Evolutionary conservation across 2,113 vertebrate genomes (phyloP).

Genomic region (Tupaia tana): DNA sequence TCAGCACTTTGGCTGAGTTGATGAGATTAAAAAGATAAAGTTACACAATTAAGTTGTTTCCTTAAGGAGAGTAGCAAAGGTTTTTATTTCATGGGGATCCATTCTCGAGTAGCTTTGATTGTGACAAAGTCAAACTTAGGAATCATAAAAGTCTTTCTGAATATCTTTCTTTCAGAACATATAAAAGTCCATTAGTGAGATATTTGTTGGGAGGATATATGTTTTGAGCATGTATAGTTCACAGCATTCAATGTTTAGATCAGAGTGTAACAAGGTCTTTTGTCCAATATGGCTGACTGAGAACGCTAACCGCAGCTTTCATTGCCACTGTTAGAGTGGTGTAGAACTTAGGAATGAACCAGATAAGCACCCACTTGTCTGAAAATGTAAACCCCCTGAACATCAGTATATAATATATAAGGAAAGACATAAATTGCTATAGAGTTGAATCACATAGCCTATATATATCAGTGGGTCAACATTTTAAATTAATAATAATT

Average conservation of each 20-base stretch:
- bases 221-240: neutral
- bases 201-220: neutral
- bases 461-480: neutral
- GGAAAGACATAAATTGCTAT: neutral
- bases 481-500: neutral
- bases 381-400: neutral
- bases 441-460: neutral
- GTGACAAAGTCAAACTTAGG: neutral
- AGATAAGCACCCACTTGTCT: neutral
- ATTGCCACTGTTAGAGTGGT: neutral
- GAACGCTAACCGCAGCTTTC: neutral
- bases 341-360: neutral
- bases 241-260: neutral
- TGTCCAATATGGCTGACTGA: neutral
- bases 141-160: neutral
- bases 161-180: neutral
- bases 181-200: neutral
- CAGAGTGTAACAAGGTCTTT: neutral
- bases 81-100: neutral
- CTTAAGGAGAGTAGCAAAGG: neutral
- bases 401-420: neutral
- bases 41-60: neutral
- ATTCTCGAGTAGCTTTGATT: neutral
- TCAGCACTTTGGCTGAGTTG: neutral
- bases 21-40: neutral